These are phyloP conservation scores for Crotalus viridis DNA, from an alignment of 2,113 vertebrate genomes.

Conservation along the genomic window DNA sequence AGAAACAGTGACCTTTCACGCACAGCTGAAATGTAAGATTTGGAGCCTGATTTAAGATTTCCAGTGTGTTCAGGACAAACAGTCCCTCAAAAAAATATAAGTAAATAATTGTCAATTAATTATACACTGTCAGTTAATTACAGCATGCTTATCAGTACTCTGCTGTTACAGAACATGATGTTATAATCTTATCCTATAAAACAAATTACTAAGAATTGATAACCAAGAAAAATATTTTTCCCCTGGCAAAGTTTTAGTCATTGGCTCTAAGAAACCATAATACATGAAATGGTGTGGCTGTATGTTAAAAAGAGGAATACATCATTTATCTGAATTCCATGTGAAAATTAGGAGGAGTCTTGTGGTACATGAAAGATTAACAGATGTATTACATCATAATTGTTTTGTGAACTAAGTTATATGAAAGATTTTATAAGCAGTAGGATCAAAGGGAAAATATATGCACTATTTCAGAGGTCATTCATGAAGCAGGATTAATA, in stretches of 20 bases:
- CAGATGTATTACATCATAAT: not conserved
- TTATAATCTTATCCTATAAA: not conserved
- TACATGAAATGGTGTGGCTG: not conserved
- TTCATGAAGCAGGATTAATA: not conserved
- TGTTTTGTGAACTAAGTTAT: not conserved
- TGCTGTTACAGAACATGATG: not conserved
- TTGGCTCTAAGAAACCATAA: not conserved
- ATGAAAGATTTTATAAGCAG: not conserved
- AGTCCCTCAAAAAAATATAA: not conserved
- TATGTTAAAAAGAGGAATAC: not conserved
- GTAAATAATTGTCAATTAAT: not conserved
- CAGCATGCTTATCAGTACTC: not conserved
- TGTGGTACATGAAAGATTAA: not conserved
- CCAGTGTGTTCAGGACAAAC: not conserved
- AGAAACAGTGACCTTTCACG: accelerated
- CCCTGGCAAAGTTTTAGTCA: not conserved
- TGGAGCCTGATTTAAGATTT: not conserved
- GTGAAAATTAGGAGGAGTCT: not conserved
- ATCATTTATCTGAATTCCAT: not conserved
- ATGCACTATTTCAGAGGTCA: not conserved
- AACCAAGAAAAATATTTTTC: not conserved
- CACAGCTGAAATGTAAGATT: not conserved
- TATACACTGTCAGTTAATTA: not conserved
- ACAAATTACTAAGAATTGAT: not conserved
- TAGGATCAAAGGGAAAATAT: not conserved